Conservation (phyloP, 2,797 vertebrate species). For the Sebastolobus altivelis region DNA sequence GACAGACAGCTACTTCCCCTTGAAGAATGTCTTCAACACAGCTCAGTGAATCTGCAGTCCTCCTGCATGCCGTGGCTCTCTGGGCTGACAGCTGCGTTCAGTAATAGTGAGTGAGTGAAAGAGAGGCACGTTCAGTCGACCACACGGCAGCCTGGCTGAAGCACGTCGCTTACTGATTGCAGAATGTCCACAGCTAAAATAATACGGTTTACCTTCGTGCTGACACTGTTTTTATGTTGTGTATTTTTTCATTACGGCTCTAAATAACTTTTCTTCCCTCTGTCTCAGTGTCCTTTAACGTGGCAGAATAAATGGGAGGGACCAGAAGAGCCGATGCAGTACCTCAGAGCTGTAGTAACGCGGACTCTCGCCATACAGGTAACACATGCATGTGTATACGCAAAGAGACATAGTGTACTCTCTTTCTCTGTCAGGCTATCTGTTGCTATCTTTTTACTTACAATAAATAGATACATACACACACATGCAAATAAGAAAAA, state of each 20-base stretch:
- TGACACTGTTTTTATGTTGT: constrained; percentile 7
- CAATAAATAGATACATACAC: background rate
- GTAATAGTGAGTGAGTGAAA: background rate
- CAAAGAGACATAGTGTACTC: background rate
- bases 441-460: background rate
- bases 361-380: constrained; percentile 94
- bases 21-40: constrained; percentile 26
- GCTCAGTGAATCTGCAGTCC: constrained; percentile 15
- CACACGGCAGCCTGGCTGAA: constrained; percentile 13
- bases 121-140: constrained; percentile 4
- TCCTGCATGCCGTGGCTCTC: constrained; percentile 16
- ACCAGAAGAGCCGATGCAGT: constrained; percentile 97
- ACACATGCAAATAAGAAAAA: background rate
- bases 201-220: background rate
- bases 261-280: constrained; percentile 6
- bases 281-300: constrained; percentile 69
- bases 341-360: constrained; percentile 91
- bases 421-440: background rate
- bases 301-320: constrained; percentile 98
- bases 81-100: constrained; percentile 14
- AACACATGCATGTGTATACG: constrained; percentile 58
- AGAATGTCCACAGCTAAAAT: constrained; percentile 8
- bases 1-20: background rate
- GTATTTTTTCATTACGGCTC: background rate
- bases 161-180: constrained; percentile 1